Conservation (phyloP, 2,888 invertebrate species). For the Augiades crinisus region DNA sequence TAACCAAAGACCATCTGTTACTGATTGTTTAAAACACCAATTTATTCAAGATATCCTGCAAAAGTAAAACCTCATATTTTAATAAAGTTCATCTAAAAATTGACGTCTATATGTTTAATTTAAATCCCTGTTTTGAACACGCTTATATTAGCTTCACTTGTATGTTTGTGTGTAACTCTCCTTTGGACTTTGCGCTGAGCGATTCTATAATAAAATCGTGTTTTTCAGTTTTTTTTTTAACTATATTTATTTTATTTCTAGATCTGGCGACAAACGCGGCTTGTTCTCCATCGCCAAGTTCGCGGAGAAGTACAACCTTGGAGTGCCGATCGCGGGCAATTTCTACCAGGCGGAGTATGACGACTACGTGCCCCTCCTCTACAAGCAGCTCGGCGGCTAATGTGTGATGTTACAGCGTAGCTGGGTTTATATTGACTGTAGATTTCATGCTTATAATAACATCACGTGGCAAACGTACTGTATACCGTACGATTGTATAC, state of each 20-base stretch:
- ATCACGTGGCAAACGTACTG: no score
- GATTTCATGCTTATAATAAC: no score
- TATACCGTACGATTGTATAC: no score
- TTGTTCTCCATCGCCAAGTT: constrained; percentile 79
- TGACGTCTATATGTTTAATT: no score
- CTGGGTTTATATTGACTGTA: no score
- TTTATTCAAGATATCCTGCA: constrained; percentile 84
- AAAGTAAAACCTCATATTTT: constrained; percentile 37
- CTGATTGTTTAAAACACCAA: constrained; percentile 94
- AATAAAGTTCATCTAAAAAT: neutral
- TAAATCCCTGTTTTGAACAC: no score
- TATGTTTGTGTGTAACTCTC: no score
- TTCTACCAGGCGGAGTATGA: constrained; percentile 91
- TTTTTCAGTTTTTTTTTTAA: no score
- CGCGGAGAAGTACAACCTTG: constrained; percentile 87
- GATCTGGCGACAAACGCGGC: constrained; percentile 62
- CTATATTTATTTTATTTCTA: constrained; percentile 33
- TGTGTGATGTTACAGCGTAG: neutral
- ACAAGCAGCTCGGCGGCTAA: constrained; percentile 66
- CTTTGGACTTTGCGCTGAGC: no score
- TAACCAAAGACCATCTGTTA: constrained; percentile 92
- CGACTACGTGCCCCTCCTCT: constrained; percentile 86
- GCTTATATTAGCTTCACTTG: no score
- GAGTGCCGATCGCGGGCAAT: constrained; percentile 89
- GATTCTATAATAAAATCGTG: no score